Evolutionary conservation across 2,797 vertebrate genomes (phyloP).

Genomic region (Spinibarbus caldwelli): DNA sequence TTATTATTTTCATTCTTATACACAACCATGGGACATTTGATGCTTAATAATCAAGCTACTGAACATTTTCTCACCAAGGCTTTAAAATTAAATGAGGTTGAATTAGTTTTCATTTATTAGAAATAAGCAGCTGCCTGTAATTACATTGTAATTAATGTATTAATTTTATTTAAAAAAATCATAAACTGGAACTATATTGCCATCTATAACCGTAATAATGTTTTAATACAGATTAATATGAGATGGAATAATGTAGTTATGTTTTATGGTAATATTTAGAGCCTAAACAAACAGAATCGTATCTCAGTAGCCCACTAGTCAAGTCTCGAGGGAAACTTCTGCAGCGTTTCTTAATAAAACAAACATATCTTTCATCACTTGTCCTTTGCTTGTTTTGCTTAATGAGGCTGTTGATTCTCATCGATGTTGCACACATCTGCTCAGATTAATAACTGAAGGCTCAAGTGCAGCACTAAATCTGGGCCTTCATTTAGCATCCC

Average conservation of each 20-base stretch:
- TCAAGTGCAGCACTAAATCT: background rate
- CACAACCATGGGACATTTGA: too few species aligned
- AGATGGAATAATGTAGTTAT: background rate
- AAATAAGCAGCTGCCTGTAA: background rate
- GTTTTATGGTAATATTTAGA: background rate
- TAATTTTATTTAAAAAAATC: background rate
- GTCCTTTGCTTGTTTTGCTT: background rate
- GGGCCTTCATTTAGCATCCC: background rate
- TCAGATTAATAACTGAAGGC: background rate
- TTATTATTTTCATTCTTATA: background rate
- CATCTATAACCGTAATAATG: background rate
- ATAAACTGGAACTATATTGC: too few species aligned
- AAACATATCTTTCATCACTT: background rate
- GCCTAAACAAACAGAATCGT: background rate
- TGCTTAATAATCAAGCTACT: background rate
- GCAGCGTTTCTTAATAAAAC: background rate
- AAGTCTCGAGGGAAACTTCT: background rate
- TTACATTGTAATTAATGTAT: background rate
- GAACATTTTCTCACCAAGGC: background rate
- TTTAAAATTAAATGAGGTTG: background rate
- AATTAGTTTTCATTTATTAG: background rate
- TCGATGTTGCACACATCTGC: background rate
- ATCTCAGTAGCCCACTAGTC: background rate
- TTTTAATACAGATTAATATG: background rate
- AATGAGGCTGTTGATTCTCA: conserved; percentile 4